Conservation (phyloP, 1,140 invertebrate genomes). For the Neodiprion lecontei region DNA sequence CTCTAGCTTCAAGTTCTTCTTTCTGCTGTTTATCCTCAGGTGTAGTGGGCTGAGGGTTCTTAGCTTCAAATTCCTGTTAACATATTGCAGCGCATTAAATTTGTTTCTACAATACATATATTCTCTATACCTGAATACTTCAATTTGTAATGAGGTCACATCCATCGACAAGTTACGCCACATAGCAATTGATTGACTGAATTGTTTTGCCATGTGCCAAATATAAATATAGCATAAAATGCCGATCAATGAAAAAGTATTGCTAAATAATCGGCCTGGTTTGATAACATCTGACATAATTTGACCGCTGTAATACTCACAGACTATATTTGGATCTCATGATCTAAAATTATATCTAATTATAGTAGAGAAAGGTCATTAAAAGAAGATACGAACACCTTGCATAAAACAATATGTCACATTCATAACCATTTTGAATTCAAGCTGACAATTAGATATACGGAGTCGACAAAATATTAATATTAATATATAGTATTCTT, state of each 20-base stretch:
- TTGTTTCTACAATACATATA: slow-evolving; percentile 18
- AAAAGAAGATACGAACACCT: background rate
- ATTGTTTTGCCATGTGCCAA: slow-evolving; percentile 54
- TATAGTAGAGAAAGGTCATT: slow-evolving; percentile 22
- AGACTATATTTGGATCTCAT: slow-evolving; percentile 50
- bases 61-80: slow-evolving; percentile 69
- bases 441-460: no score
- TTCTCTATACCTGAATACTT: background rate
- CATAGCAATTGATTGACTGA: slow-evolving; percentile 38
- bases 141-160: slow-evolving; percentile 13
- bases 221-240: slow-evolving; percentile 56
- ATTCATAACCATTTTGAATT: no score
- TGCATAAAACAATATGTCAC: no score
- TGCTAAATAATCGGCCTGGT: slow-evolving; percentile 56
- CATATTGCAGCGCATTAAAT: slow-evolving; percentile 27
- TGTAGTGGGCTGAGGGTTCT: slow-evolving; percentile 63
- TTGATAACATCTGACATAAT: slow-evolving; percentile 44
- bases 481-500: no score
- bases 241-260: slow-evolving; percentile 23
- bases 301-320: slow-evolving; percentile 32
- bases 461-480: no score
- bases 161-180: slow-evolving; percentile 37
- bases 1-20: slow-evolving; percentile 87
- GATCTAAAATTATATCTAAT: slow-evolving; percentile 33
- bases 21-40: slow-evolving; percentile 83